phyloP scores from a whole-genome alignment of 2,888 invertebrate genomes.

The Rotaria socialis region DNA sequence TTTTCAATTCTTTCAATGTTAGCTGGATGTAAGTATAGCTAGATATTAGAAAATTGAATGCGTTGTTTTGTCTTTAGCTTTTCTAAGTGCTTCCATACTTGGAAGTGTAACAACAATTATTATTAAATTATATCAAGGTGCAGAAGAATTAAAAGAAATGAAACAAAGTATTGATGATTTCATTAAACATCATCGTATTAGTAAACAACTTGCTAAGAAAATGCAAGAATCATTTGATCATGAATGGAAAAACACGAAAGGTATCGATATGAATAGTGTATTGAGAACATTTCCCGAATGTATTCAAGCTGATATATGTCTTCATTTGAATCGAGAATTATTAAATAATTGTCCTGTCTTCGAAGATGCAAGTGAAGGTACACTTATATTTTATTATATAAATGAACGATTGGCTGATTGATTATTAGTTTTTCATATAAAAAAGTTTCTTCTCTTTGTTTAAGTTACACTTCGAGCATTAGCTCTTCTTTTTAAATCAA shows the following conservation, averaged over 20 bases:
- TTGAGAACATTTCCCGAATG: constrained; percentile 53
- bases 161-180: constrained; percentile 59
- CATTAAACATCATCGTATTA: constrained; percentile 59
- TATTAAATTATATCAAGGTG: constrained; percentile 59
- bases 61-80: constrained; percentile 51
- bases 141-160: constrained; percentile 59
- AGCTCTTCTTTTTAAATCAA: constrained; percentile 58
- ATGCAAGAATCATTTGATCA: constrained; percentile 59
- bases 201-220: constrained; percentile 57
- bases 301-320: constrained; percentile 53
- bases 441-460: constrained; percentile 44
- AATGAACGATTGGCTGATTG: too few relatives aligned
- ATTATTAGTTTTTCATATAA: too few relatives aligned
- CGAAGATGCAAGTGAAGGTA: constrained; percentile 55
- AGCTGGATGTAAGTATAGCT: constrained; percentile 53
- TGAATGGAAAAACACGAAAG: constrained; percentile 59
- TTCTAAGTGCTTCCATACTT: constrained; percentile 60
- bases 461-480: constrained; percentile 51
- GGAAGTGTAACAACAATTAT: constrained; percentile 60
- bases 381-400: too few relatives aligned
- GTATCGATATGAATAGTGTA: constrained; percentile 59
- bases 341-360: constrained; percentile 51
- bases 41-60: too few relatives aligned
- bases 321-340: constrained; percentile 52
- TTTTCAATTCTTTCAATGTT: constrained; percentile 61